phyloP scores from a whole-genome alignment of 2,113 vertebrate genomes.

The Leiothrix lutea region DNA sequence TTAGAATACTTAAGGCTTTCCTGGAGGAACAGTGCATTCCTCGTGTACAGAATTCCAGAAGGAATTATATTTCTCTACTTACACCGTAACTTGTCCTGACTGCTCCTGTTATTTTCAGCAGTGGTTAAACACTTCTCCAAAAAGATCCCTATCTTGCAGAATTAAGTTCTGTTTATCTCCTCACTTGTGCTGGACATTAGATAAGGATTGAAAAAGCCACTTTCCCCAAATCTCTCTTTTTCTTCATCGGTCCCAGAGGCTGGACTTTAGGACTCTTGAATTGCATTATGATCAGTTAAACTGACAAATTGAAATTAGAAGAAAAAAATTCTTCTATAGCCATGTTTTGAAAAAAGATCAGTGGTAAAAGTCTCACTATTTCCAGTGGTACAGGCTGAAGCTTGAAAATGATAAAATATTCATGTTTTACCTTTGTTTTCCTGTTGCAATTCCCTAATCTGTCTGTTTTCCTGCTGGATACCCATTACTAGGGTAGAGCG shows the following conservation, averaged over 20 bases:
- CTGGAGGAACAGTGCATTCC: neutral
- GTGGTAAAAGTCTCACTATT: neutral
- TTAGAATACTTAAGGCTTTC: neutral
- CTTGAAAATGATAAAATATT: neutral
- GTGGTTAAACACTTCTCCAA: neutral
- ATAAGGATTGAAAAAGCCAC: neutral
- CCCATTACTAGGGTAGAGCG: constrained; percentile 93
- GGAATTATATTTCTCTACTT: neutral
- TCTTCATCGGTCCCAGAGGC: neutral
- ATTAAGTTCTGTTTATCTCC: neutral
- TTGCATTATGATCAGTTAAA: neutral
- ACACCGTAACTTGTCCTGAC: neutral
- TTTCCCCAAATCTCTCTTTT: neutral
- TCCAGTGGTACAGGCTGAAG: neutral
- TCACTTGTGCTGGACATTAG: neutral
- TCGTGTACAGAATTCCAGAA: neutral
- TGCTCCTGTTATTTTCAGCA: neutral
- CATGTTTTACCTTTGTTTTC: constrained; percentile 90
- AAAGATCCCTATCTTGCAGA: neutral
- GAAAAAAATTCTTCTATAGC: neutral
- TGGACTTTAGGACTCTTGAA: neutral
- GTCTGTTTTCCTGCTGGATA: constrained; percentile 97
- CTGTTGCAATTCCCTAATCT: constrained; percentile 93
- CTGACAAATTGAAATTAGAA: neutral
- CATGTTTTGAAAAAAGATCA: neutral